phyloP scores from a whole-genome alignment of 1,140 invertebrate species.

The Hestina assimilis region DNA sequence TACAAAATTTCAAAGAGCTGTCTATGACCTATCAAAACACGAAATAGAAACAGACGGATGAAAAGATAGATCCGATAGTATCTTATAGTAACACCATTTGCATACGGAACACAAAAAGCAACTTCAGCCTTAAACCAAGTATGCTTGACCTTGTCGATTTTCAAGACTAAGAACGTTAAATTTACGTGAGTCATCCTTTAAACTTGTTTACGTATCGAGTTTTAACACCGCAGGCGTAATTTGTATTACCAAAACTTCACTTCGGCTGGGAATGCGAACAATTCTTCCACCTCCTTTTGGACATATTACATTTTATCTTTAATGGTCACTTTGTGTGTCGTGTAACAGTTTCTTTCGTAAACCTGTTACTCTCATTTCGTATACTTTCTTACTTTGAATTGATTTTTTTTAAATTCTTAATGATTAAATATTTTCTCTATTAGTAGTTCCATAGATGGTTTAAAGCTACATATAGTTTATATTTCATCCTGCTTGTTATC shows the following conservation, averaged over 20 bases:
- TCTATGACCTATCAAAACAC: no score
- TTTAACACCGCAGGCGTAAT: conserved; percentile 10
- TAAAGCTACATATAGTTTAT: background rate
- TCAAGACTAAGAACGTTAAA: conserved; percentile 17
- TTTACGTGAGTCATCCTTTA: conserved; percentile 16
- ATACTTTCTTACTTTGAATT: conserved; percentile 13
- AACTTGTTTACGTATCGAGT: conserved; percentile 13
- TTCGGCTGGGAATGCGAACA: conserved; percentile 10
- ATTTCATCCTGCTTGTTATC: background rate
- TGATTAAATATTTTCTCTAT: background rate
- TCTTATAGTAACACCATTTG: background rate
- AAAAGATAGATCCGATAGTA: no score
- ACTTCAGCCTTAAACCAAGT: background rate
- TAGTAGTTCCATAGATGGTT: background rate
- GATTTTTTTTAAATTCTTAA: background rate
- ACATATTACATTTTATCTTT: background rate
- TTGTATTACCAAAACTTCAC: conserved; percentile 6
- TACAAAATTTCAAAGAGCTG: no score
- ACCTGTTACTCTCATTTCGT: conserved; percentile 37
- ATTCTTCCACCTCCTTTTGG: conserved; percentile 4
- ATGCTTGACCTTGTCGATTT: conserved; percentile 20
- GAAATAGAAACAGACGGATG: no score
- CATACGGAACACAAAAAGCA: background rate
- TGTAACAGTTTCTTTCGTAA: conserved; percentile 52
- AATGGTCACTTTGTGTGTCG: no score